phyloP scores from a whole-genome alignment of 2,113 vertebrate species.

The Bos javanicus region DNA sequence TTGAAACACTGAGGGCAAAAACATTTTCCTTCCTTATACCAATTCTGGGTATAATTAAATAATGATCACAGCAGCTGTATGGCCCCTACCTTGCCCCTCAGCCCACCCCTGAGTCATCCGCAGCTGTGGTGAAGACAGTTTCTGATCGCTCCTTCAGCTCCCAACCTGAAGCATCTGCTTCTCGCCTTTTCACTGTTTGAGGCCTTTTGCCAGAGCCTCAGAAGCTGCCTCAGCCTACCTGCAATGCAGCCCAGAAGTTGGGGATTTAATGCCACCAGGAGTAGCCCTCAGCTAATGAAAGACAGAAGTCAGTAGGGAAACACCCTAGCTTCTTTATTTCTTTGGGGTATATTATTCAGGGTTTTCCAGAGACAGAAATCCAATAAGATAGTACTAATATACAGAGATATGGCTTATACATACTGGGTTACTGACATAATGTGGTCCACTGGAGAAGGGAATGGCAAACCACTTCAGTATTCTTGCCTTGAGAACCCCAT shows the following conservation, averaged over 20 bases:
- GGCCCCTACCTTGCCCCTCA: not conserved
- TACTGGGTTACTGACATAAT: not conserved
- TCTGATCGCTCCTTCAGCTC: not conserved
- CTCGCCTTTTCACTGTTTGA: not conserved
- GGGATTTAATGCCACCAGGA: not conserved
- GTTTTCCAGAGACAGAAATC: not conserved
- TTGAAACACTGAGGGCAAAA: not conserved
- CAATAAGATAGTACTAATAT: not conserved
- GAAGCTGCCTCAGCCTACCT: not conserved
- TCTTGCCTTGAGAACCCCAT: too few relatives aligned
- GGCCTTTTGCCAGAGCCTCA: not conserved
- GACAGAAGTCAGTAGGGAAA: not conserved
- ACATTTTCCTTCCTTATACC: not conserved
- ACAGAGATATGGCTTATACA: not conserved
- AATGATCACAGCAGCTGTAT: not conserved
- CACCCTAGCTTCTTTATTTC: not conserved
- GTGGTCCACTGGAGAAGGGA: too few relatives aligned
- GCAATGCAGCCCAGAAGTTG: not conserved
- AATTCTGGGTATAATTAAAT: not conserved
- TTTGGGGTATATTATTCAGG: not conserved
- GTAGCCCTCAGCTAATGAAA: not conserved
- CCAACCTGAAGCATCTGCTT: not conserved
- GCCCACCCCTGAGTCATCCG: not conserved
- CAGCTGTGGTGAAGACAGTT: not conserved
- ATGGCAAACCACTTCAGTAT: too few relatives aligned